phyloP scores from a whole-genome alignment of 2,797 vertebrate species.

The Scolopax rusticola region DNA sequence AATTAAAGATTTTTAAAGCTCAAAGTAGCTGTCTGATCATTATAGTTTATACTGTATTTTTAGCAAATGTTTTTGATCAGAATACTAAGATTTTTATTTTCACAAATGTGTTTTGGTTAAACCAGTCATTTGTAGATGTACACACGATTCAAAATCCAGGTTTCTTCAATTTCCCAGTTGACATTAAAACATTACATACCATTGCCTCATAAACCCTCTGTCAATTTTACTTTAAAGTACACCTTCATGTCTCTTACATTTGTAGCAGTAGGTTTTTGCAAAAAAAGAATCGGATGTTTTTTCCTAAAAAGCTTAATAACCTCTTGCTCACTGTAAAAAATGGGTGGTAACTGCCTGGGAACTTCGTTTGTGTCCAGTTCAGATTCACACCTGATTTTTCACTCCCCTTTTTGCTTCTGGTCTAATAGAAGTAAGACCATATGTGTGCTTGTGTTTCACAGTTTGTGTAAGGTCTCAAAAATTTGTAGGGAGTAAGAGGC shows the following conservation, averaged over 20 bases:
- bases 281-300: not conserved
- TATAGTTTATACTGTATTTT: not conserved
- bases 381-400: not conserved
- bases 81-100: not conserved
- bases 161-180: not conserved
- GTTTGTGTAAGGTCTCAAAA: not conserved
- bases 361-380: not conserved
- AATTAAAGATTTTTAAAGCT: not conserved
- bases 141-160: not conserved
- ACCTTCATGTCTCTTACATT: not conserved
- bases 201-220: not conserved
- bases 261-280: not conserved
- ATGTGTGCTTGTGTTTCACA: not conserved
- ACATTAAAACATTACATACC: not conserved
- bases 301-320: not conserved
- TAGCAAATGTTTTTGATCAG: not conserved
- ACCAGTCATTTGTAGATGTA: not conserved
- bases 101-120: not conserved
- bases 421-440: not conserved
- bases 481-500: not conserved
- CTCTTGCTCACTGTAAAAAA: not conserved
- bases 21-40: not conserved
- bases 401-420: not conserved
- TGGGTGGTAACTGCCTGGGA: not conserved
- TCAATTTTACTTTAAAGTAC: not conserved